Percentiles rank a stretch among this genome's conserved stretches.
These are phyloP conservation scores for Pantala flavescens DNA, from an alignment of 1,140 invertebrate genomes.

Conservation along the genomic window DNA sequence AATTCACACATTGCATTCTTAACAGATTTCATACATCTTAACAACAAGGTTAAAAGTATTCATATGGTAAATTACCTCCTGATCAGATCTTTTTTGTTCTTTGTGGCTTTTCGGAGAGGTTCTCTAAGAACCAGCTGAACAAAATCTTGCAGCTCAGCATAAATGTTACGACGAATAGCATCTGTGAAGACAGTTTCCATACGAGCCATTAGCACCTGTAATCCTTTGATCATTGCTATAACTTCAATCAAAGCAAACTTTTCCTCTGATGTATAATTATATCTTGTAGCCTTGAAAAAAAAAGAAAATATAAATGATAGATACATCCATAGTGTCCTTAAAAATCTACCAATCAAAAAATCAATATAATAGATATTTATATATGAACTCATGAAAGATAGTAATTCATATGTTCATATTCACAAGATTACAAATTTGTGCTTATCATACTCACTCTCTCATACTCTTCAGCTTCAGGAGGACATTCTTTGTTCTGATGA, in stretches of 20 bases:
- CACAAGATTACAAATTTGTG: not conserved
- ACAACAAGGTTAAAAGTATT: too few species aligned
- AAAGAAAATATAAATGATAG: too few species aligned
- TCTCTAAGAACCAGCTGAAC: slow-evolving; percentile 85
- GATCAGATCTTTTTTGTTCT: slow-evolving; percentile 96
- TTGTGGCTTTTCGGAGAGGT: slow-evolving; percentile 90
- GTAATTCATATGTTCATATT: too few species aligned
- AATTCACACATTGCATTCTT: too few species aligned
- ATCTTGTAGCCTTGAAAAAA: slow-evolving; percentile 70
- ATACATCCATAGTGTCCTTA: slow-evolving; percentile 10
- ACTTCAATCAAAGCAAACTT: slow-evolving; percentile 98
- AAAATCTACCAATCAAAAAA: not conserved
- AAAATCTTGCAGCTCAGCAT: slow-evolving; percentile 95
- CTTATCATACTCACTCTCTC: slow-evolving; percentile 59
- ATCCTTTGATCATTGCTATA: slow-evolving; percentile 98
- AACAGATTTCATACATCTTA: too few species aligned
- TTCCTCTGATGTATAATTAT: slow-evolving; percentile 96
- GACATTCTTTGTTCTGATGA: slow-evolving; percentile 91
- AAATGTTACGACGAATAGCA: slow-evolving; percentile 88
- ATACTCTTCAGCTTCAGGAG: slow-evolving; percentile 96
- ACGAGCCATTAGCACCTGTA: slow-evolving; percentile 92
- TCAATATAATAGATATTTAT: slow-evolving; percentile 15
- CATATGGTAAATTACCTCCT: slow-evolving; percentile 70
- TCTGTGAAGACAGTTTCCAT: slow-evolving; percentile 98
- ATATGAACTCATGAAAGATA: too few species aligned